phyloP scores from a whole-genome alignment of 2,797 vertebrate genomes.

The Coregonus ussuriensis region DNA sequence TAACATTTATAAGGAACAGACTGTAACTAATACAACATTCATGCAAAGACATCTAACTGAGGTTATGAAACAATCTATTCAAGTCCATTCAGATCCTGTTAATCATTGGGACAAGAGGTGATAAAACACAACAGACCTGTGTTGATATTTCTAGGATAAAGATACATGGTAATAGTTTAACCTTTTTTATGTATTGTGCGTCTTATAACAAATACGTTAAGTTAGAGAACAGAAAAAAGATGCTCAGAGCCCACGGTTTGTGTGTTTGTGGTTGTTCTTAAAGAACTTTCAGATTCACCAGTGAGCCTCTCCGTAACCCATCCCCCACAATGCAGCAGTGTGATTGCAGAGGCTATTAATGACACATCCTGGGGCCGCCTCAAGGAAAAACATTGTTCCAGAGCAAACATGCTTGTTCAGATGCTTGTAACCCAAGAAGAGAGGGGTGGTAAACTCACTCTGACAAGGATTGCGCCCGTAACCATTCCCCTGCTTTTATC shows the following conservation, averaged over 20 bases:
- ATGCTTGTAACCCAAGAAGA: constrained; percentile 76
- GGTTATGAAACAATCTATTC: constrained; percentile 25
- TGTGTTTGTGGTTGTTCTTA: background rate
- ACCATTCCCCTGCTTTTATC: constrained; percentile 52
- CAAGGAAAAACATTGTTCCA: constrained; percentile 79
- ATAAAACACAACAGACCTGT: background rate
- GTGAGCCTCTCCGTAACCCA: constrained; percentile 32
- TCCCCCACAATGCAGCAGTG: constrained; percentile 76
- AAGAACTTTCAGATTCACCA: constrained; percentile 7
- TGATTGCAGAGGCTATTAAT: constrained; percentile 80
- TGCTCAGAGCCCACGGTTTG: background rate
- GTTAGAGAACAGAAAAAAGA: background rate
- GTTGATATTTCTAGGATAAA: background rate
- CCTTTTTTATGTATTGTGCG: background rate
- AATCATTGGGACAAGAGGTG: background rate
- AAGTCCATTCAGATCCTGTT: constrained; percentile 14
- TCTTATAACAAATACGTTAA: background rate
- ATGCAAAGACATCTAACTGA: constrained; percentile 18
- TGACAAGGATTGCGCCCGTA: constrained; percentile 81
- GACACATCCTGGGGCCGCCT: constrained; percentile 81
- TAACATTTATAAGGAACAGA: constrained; percentile 29
- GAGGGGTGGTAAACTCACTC: constrained; percentile 81
- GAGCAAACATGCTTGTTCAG: constrained; percentile 87
- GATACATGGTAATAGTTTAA: background rate
- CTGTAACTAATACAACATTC: constrained; percentile 28